Base-by-base conservation (phyloP, 2,113 vertebrate genomes). In the Phalacrocorax pelagicus region DNA sequence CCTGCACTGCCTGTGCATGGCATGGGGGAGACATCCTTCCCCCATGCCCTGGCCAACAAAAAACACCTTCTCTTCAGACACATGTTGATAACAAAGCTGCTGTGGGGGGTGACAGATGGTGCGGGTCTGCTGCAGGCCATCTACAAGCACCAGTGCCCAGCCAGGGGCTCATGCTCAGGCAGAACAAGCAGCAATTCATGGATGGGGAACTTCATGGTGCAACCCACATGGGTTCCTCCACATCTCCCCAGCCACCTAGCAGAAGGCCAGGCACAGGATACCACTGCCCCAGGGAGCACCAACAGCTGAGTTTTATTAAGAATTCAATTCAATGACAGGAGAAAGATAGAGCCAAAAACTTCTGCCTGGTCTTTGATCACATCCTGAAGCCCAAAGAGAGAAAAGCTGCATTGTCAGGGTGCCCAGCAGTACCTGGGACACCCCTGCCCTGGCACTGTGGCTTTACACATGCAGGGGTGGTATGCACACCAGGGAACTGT, bases 151-250 rank as follows among this genome's bases (percentile, higher is more conserved):
- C 0, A 0, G 9, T n/a, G 21, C 47, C 29, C 87, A 71, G 57
- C 17, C 52, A 71, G 24, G n/a, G 12, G 10, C 24, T 58, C 5
- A 23, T 6, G 54, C 42, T 81, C 0, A 0, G 59, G 38, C 26
- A 88, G 79, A 71, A 36, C 8, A 34, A 51, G 51, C 2, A 3
- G 15, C 42, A 58, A 7, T 36, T 58, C 14, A 22, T 0, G 11
- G 6, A 20, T 59, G 6, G 19, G 24, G 9, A 71, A 18, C 12
- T 78, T 66, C 44, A 40, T 10, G 55, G 42, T 3, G 10, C 21
- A 71, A 16, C 10, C 16, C 0, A 0, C 0, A 1, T 36, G 34
- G 32, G 8, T 8, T 47, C 12, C 32, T 71, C 13, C 36, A 46
- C 1, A 0, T 30, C 11, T 81, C 42, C 42, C 18, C 30, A 74